Evolutionary conservation across 2,888 invertebrate genomes (phyloP), one percentile per base, ranked within the genome.

Genomic region (Shargacucullia verbasci): DNA sequence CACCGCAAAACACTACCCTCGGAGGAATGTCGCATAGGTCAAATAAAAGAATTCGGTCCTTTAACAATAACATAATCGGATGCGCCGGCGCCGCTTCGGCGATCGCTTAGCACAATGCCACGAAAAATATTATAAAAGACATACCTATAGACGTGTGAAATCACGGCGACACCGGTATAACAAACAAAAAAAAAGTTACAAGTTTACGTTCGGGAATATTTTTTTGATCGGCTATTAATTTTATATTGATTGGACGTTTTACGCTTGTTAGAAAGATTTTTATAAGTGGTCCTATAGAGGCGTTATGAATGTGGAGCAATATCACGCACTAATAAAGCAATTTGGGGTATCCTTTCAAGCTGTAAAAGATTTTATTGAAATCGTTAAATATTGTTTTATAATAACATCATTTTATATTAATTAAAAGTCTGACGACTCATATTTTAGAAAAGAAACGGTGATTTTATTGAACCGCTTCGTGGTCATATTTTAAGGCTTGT

Each of bases 61-160:
- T 85, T 86, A 87, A 91, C 90, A 91, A 91, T 91, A 90, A 91
- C 90, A 90, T 88, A 89, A 89, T 90, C 88, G 88, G 87, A 83
- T 86, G 89, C 89, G 86, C 87, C 81, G 90, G 91, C 92, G 92
- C 92, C 92, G 88, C 78, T 79, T 76, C 74, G 92, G 80, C 92
- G 90, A 87, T 82, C 81, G 83, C 82, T 81, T 77, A 80, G 77
- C 76, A 76, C 76, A 84, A 83, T 81, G 74, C 76, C 70, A 75
- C 74, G 73, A 82, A 81, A 82, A 87, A 88, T 88, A 86, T 88
- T 88, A 89, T 88, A 89, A 83, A 78, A 83, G 83, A 88, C 82
- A 84, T 75, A 78, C 65, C 70, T 76, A 70, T 80, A 81, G 76
- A 91, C 86, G 91, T 91, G 91, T 91, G 91, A 92, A 91, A 89